Conservation (phyloP, 2,113 vertebrate genomes). For the Dromas ardeola region DNA sequence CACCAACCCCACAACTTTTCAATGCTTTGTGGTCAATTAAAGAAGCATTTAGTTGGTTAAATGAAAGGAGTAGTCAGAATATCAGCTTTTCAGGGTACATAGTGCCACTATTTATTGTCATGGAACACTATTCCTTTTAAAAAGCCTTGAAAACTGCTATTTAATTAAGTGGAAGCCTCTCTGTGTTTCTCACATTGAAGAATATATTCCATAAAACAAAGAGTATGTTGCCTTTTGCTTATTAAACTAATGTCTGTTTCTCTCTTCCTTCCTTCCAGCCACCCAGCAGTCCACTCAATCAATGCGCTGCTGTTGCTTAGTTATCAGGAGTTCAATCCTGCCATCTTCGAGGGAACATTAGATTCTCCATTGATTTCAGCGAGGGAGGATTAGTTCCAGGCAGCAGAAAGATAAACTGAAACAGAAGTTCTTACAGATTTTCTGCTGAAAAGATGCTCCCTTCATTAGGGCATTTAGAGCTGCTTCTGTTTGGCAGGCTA, state of each 20-base stretch:
- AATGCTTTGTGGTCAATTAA: background rate
- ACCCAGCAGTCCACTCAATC: constrained; percentile 11
- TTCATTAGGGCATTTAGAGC: background rate
- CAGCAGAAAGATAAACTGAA: background rate
- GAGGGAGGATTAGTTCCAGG: background rate
- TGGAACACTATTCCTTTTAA: constrained; percentile 12
- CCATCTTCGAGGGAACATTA: background rate
- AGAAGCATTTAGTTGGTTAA: constrained; percentile 19
- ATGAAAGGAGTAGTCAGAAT: constrained; percentile 12
- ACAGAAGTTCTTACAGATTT: background rate
- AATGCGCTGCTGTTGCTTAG: background rate
- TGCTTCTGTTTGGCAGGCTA: background rate
- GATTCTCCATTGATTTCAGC: background rate
- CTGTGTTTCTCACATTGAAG: background rate
- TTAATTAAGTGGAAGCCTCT: background rate
- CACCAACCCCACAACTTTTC: background rate
- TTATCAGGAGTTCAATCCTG: background rate
- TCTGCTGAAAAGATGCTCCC: background rate
- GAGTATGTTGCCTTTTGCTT: background rate
- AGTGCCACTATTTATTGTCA: background rate
- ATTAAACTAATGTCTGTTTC: background rate
- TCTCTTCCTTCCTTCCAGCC: background rate
- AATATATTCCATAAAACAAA: constrained; percentile 29
- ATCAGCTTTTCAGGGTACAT: background rate
- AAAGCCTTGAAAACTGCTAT: constrained; percentile 6